A percentile compares a stretch with the other conserved stretches of the same genome.
Conservation (phyloP, 92 coral and sea anemone species). For the Palythoa heliodiscus region DNA sequence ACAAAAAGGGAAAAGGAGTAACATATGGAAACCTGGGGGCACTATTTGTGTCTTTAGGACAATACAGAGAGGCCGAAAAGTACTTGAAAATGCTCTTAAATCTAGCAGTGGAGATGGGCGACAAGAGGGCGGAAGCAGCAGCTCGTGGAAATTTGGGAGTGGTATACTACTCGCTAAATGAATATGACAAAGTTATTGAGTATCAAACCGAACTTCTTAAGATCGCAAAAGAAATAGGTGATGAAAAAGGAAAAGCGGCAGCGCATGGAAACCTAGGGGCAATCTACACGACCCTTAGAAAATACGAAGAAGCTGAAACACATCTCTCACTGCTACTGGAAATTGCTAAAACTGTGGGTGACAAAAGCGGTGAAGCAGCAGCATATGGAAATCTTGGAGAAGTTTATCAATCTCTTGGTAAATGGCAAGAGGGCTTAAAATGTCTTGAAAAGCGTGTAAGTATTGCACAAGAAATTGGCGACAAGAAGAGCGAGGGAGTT, state of each 20-base stretch:
- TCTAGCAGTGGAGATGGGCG: slow-evolving; percentile 5
- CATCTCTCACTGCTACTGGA: neutral
- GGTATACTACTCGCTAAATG: neutral
- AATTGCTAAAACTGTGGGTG: slow-evolving; percentile 1
- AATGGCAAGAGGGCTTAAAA: slow-evolving; percentile 36
- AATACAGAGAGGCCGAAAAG: slow-evolving; percentile 36
- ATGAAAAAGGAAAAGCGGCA: neutral
- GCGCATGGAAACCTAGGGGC: neutral
- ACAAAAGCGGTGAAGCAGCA: neutral
- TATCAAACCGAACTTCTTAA: neutral
- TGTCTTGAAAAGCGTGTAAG: slow-evolving; percentile 18
- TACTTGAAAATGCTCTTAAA: slow-evolving; percentile 14
- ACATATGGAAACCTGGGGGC: slow-evolving; percentile 31
- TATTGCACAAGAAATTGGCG: slow-evolving; percentile 10
- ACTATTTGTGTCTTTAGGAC: neutral
- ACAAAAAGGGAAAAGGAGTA: neutral
- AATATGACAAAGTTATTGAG: neutral
- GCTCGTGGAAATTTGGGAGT: slow-evolving; percentile 5
- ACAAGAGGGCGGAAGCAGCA: slow-evolving; percentile 25
- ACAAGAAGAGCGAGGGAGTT: slow-evolving; percentile 23
- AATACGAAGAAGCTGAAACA: neutral
- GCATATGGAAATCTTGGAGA: slow-evolving; percentile 29
- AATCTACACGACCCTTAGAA: neutral
- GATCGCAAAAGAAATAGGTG: neutral
- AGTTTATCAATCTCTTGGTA: neutral